These are phyloP conservation scores for Montipora efflorescens DNA, from an alignment of 64 coral and sea anemone genomes.

Conservation along the genomic window DNA sequence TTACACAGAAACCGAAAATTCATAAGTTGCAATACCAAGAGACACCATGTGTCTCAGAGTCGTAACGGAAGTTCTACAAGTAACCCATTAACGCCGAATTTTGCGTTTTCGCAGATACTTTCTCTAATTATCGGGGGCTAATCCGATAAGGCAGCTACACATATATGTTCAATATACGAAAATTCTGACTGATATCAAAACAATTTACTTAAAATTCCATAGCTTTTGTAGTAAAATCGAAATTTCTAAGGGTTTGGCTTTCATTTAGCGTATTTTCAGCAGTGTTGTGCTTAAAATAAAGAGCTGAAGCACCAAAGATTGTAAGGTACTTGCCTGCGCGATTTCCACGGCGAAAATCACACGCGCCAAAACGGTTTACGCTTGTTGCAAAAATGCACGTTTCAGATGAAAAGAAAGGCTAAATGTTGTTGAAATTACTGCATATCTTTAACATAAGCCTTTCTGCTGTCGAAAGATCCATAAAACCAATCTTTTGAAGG, in stretches of 20 bases:
- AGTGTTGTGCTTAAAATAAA: background rate
- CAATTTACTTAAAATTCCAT: background rate
- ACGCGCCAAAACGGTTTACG: constrained; percentile 40
- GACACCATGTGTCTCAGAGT: background rate
- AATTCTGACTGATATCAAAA: background rate
- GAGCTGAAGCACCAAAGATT: background rate
- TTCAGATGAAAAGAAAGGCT: background rate
- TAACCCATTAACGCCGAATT: constrained; percentile 6
- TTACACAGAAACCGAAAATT: background rate
- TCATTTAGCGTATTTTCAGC: background rate
- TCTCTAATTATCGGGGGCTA: background rate
- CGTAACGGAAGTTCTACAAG: background rate
- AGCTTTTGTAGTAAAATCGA: background rate
- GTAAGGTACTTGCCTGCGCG: background rate
- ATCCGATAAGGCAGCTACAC: background rate
- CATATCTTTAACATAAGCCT: background rate
- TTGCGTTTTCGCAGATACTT: background rate
- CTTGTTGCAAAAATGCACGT: background rate
- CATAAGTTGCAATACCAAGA: background rate
- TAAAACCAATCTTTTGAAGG: background rate
- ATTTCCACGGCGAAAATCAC: constrained; percentile 9
- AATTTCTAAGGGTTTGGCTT: background rate
- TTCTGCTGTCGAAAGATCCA: background rate
- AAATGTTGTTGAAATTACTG: background rate
- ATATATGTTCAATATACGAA: constrained; percentile 29